A percentile compares a stretch with the other conserved stretches of the same genome.
Conservation (phyloP, 2,888 invertebrate genomes). For the Melieria picta region DNA sequence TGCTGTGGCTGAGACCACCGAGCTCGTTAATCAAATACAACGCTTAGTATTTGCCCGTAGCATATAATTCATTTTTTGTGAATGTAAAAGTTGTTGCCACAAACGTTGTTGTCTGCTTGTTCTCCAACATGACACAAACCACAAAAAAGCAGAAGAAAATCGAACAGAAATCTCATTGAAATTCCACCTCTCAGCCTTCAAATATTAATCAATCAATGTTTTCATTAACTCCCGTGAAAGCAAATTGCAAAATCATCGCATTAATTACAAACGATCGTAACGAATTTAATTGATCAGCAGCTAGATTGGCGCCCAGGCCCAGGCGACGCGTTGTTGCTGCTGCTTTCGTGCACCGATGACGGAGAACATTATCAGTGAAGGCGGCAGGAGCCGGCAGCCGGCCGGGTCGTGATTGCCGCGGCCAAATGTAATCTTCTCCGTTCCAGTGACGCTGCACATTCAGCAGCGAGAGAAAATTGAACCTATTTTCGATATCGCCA, state of each 20-base stretch:
- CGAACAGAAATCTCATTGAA: neutral
- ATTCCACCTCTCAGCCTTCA: conserved; percentile 7
- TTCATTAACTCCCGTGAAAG: conserved; percentile 24
- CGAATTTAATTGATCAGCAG: conserved; percentile 64
- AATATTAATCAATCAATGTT: conserved; percentile 37
- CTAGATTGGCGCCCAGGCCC: conserved; percentile 37
- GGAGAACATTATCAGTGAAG: too few species aligned
- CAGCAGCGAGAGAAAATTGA: too few species aligned
- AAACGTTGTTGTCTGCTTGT: too few species aligned
- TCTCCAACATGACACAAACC: too few species aligned
- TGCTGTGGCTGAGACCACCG: conserved; percentile 22
- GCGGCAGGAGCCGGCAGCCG: too few species aligned
- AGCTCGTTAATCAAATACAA: conserved; percentile 3
- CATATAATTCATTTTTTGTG: neutral
- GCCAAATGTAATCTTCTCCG: too few species aligned
- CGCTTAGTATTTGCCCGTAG: neutral
- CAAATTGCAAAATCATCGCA: conserved; percentile 58
- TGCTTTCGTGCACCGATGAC: too few species aligned
- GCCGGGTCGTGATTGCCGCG: too few species aligned
- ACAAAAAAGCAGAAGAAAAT: too few species aligned
- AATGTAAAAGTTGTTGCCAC: neutral
- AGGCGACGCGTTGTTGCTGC: too few species aligned
- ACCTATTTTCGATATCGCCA: too few species aligned
- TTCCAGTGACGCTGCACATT: too few species aligned
- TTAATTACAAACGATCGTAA: conserved; percentile 63